Conservation (phyloP, 2,888 invertebrate species). For the Eupithecia insigniata region DNA sequence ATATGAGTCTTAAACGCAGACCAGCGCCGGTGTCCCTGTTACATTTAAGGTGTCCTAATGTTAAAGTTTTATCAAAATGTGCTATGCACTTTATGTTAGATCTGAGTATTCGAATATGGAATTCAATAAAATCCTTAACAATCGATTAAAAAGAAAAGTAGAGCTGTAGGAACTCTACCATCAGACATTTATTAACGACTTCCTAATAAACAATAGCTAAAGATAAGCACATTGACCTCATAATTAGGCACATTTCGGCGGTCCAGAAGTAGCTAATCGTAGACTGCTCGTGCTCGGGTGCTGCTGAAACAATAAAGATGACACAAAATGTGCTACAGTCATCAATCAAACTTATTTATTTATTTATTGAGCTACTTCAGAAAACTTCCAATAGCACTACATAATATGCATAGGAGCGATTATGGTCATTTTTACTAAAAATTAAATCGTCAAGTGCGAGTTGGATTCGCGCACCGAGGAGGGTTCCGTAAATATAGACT, state of each 20-base stretch:
- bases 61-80: too few species aligned
- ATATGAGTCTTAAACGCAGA: too few species aligned
- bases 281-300: background rate
- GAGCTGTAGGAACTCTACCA: background rate
- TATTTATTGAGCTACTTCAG: too few species aligned
- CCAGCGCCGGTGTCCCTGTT: too few species aligned
- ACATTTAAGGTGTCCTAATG: too few species aligned
- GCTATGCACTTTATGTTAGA: background rate
- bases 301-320: background rate
- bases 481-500: too few species aligned
- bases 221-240: conserved; percentile 30
- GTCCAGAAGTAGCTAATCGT: conserved; percentile 4
- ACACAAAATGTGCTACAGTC: background rate
- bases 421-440: too few species aligned
- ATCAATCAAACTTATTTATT: background rate
- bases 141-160: background rate
- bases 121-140: background rate
- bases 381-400: too few species aligned
- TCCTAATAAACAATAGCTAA: conserved; percentile 32
- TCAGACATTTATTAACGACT: conserved; percentile 24
- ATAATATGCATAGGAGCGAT: too few species aligned
- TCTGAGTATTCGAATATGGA: background rate
- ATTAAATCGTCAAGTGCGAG: too few species aligned
- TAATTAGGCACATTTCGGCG: conserved; percentile 18
- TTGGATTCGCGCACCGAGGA: too few species aligned